phyloP scores from a whole-genome alignment of 2,113 vertebrate species.

The Acanthisitta chloris region DNA sequence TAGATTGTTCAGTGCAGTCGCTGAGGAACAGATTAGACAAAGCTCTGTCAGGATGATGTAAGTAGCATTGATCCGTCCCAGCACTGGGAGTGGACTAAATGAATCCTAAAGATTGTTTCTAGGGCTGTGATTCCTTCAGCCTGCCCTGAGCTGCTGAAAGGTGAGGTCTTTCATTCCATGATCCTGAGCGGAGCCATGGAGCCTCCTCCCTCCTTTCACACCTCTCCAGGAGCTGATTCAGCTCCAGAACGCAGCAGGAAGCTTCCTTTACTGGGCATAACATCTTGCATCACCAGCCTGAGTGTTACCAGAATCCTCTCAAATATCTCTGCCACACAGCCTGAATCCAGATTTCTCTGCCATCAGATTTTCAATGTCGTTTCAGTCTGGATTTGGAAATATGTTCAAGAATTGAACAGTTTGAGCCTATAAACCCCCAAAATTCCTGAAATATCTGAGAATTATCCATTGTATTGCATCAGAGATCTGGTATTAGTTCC shows the following conservation, averaged over 20 bases:
- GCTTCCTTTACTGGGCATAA: neutral
- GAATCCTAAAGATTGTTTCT: neutral
- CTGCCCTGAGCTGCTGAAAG: neutral
- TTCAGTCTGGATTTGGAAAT: neutral
- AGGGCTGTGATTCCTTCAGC: neutral
- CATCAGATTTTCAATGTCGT: neutral
- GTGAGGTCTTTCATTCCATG: neutral
- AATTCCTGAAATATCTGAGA: neutral
- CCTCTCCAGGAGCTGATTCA: neutral
- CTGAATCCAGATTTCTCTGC: neutral
- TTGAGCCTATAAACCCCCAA: neutral
- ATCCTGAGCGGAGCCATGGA: neutral
- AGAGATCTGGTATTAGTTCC: neutral
- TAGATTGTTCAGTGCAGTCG: accelerated
- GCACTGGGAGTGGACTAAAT: neutral
- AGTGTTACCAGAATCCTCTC: neutral
- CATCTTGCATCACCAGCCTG: neutral
- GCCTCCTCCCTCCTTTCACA: neutral
- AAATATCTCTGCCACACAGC: neutral
- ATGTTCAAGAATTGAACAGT: neutral
- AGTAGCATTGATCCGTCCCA: neutral
- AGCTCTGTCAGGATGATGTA: neutral
- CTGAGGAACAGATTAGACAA: neutral
- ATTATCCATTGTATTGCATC: neutral
- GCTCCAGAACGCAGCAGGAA: neutral